Evolutionary conservation across 1,140 invertebrate genomes (phyloP).

Genomic region (Pararge aegeria): DNA sequence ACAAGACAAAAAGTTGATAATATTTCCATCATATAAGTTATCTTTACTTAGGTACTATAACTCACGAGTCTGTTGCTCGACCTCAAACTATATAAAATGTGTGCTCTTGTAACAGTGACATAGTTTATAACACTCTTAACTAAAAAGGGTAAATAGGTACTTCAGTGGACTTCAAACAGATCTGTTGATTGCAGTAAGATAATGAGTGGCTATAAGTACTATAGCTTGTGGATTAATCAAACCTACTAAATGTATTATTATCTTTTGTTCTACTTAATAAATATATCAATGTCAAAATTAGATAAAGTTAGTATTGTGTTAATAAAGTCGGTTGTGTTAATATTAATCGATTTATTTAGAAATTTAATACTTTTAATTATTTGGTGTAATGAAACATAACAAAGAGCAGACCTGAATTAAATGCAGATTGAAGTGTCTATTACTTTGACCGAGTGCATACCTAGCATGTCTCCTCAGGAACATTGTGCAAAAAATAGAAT

Average conservation of each 20-base stretch:
- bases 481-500: too few relatives aligned
- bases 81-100: slow-evolving; percentile 45
- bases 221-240: slow-evolving; percentile 4
- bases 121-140: slow-evolving; percentile 48
- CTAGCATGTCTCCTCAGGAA: too few relatives aligned
- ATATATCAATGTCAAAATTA: neutral
- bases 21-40: slow-evolving; percentile 50
- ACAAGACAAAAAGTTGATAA: slow-evolving; percentile 41
- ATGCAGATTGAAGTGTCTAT: too few relatives aligned
- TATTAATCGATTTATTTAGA: neutral
- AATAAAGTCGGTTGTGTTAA: neutral
- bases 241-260: neutral
- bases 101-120: slow-evolving; percentile 43
- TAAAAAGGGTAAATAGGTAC: slow-evolving; percentile 35
- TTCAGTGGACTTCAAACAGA: slow-evolving; percentile 35
- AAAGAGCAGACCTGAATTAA: too few relatives aligned
- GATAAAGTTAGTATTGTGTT: neutral
- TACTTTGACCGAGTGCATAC: too few relatives aligned
- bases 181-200: slow-evolving; percentile 33
- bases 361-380: neutral
- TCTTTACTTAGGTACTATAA: slow-evolving; percentile 41
- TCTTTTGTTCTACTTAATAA: slow-evolving; percentile 4
- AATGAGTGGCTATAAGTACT: slow-evolving; percentile 10
- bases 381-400: too few relatives aligned
- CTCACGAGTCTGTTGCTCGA: slow-evolving; percentile 32